Evolutionary conservation across 1,140 invertebrate species (phyloP).

Genomic region (Meloidogyne hapla): DNA sequence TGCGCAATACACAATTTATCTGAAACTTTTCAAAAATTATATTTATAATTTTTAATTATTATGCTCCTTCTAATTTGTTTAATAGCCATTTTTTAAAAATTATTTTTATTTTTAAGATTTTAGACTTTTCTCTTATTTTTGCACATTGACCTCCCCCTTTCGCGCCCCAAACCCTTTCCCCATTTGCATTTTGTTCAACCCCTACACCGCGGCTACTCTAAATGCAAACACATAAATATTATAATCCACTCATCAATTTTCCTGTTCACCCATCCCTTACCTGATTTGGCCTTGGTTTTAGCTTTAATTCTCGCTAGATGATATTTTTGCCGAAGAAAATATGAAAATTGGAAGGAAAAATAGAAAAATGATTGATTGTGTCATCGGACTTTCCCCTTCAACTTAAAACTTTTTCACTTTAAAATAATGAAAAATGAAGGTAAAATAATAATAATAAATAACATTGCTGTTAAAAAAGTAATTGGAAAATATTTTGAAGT

Average conservation of each 20-base stretch:
- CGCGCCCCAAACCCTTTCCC: neutral
- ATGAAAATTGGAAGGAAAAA: neutral
- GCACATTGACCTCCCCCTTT: neutral
- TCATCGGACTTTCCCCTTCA: neutral
- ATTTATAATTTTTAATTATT: too few relatives aligned
- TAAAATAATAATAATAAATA: constrained; percentile 2
- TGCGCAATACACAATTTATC: neutral
- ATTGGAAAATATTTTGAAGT: neutral
- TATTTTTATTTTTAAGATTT: too few relatives aligned
- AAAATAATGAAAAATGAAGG: neutral
- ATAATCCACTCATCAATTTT: constrained; percentile 5
- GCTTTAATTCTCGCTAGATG: neutral
- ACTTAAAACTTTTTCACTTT: neutral
- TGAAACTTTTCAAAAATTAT: too few relatives aligned
- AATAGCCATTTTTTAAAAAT: too few relatives aligned
- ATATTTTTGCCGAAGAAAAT: neutral
- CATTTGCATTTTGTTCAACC: neutral
- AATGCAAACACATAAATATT: neutral
- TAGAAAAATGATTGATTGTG: neutral
- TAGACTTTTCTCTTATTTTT: neutral
- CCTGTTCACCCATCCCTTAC: neutral
- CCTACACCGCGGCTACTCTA: neutral
- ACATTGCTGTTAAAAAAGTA: too few relatives aligned
- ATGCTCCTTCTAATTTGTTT: too few relatives aligned
- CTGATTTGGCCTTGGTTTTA: neutral